A percentile compares a stretch with the other conserved stretches of the same genome.
phyloP scores from a whole-genome alignment of 2,888 invertebrate species.

The Heliconius aoede region DNA sequence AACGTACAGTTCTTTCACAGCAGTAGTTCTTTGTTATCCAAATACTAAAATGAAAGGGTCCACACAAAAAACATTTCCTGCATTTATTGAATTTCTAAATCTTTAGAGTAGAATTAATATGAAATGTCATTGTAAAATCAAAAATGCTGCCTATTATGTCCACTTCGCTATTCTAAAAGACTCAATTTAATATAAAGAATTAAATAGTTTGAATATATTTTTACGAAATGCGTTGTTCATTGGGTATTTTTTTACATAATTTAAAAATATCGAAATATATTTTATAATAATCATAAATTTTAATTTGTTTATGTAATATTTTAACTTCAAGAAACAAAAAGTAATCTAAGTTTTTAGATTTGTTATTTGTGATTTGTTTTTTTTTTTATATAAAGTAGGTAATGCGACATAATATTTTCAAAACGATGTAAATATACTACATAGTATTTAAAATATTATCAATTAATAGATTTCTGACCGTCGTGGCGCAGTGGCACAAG shows the following conservation, averaged over 20 bases:
- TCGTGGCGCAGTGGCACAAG: too few relatives aligned
- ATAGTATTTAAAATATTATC: neutral
- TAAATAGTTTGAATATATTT: neutral
- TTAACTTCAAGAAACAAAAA: neutral
- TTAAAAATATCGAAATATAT: too few relatives aligned
- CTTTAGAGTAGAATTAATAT: neutral
- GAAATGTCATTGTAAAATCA: neutral
- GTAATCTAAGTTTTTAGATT: neutral
- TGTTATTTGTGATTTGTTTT: too few relatives aligned
- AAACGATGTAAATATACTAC: neutral
- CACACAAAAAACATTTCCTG: constrained; percentile 4
- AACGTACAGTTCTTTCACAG: too few relatives aligned
- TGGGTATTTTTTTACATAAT: too few relatives aligned
- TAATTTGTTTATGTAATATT: neutral
- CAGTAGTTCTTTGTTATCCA: constrained; percentile 4
- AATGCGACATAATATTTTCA: too few relatives aligned
- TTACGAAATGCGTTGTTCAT: neutral
- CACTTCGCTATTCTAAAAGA: neutral
- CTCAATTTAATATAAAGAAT: neutral
- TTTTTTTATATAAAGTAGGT: too few relatives aligned
- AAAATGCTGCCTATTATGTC: neutral
- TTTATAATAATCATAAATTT: neutral
- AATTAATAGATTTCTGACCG: neutral
- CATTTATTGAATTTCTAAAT: constrained; percentile 7
- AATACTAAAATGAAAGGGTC: constrained; percentile 9